These are phyloP conservation scores for Tupaia chinensis DNA, from an alignment of 2,113 vertebrate species.

Conservation along the genomic window DNA sequence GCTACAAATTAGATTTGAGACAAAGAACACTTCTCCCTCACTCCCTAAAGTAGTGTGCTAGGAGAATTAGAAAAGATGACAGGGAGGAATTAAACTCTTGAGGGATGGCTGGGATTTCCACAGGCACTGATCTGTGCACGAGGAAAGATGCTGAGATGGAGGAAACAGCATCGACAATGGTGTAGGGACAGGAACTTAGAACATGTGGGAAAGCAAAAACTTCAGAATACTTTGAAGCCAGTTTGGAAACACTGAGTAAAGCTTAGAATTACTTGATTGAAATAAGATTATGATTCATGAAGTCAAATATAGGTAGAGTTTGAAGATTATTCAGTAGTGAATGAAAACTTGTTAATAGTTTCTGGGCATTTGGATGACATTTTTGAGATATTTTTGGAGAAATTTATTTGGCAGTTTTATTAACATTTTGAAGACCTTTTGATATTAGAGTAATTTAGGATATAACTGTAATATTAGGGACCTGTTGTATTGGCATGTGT, in stretches of 20 bases:
- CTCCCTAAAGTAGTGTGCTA: not conserved
- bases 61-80: not conserved
- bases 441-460: not conserved
- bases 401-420: not conserved
- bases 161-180: not conserved
- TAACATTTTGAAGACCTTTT: not conserved
- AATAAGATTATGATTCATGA: not conserved
- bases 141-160: not conserved
- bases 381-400: not conserved
- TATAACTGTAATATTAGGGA: not conserved
- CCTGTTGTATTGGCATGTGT: not conserved
- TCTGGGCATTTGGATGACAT: not conserved
- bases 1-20: too few species aligned
- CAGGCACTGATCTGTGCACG: not conserved
- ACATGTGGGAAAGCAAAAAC: rapidly evolving
- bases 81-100: too few species aligned
- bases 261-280: not conserved
- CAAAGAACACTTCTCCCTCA: too few species aligned
- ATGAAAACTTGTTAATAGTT: not conserved
- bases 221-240: not conserved
- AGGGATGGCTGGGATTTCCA: not conserved
- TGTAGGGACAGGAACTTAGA: not conserved
- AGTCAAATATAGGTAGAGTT: not conserved
- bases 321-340: not conserved
- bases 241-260: not conserved